These are phyloP conservation scores for Odontophorus gujanensis DNA, from an alignment of 2,113 vertebrate species.

Conservation along the genomic window DNA sequence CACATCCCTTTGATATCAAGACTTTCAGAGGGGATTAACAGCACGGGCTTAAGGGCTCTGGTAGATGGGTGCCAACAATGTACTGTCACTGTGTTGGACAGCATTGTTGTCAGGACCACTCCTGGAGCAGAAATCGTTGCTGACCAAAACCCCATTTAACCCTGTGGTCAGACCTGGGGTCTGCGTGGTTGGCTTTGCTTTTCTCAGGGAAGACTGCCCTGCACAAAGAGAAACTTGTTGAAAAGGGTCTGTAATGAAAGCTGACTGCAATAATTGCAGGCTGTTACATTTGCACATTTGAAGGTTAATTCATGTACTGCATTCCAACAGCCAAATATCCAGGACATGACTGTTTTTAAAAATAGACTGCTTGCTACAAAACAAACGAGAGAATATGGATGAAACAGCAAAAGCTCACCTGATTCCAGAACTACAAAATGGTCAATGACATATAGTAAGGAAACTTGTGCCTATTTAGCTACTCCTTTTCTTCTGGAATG, in stretches of 20 bases:
- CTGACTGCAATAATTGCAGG: slow-evolving; percentile 5
- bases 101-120: background rate
- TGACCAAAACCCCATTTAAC: background rate
- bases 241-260: background rate
- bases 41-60: background rate
- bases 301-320: slow-evolving; percentile 33
- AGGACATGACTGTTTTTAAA: background rate
- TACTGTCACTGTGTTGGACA: background rate
- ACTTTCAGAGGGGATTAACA: background rate
- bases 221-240: background rate
- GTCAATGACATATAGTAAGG: background rate
- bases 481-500: background rate
- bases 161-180: background rate
- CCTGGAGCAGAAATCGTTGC: background rate
- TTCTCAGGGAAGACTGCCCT: background rate
- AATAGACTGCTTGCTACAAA: slow-evolving; percentile 32
- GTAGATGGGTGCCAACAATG: background rate
- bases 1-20: background rate
- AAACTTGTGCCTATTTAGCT: background rate
- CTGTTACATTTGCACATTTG: slow-evolving; percentile 26
- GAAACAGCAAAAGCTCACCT: background rate
- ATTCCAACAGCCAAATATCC: slow-evolving; percentile 3
- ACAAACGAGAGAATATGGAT: slow-evolving; percentile 8
- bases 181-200: background rate
- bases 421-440: background rate